Base-by-base conservation (phyloP, 2,113 vertebrate genomes). In the Peromyscus leucopus region DNA sequence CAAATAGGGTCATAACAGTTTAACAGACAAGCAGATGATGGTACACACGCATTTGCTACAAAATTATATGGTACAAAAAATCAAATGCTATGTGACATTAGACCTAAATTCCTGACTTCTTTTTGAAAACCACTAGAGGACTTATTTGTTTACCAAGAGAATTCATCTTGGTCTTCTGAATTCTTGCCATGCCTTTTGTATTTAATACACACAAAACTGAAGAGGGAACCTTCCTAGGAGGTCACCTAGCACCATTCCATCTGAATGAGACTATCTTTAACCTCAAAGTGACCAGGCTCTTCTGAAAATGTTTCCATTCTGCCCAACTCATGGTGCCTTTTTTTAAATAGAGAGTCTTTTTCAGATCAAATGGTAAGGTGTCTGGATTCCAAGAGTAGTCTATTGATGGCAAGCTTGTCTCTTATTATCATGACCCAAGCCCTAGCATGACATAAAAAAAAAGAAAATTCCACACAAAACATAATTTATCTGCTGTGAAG, bases 81-180 rank as follows among this genome's bases (percentile, higher is more conserved):
- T 65, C 31, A 89, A 94, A 91, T 65, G 55, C 5, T 89, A 24
- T 8, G 36, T 11, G 16, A 61, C 8, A 65, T 91, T n/a, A 78
- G 10, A 89, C 89, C 1, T 59, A 72, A 93, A 59, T 55, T 86
- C 9, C 28, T 82, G 17, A 93, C 51, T 84, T 46, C 42, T 63
- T 79, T 96, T 74, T 93, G 31, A 90, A 95, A 93, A 87, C 22
- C 36, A n/a, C 4, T 63, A 39, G 69, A 51, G 11, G 13, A 75
- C 7, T 80, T 95, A 86, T 33, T 63, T 95, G n/a, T 51, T 83
- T 71, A 65, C 8, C 87, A 93, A 84, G n/a, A 84, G 71, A 59
- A 69, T 13, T 79, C 69, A 74, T 55, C 46, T 96, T 74, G 59
- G 8, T 57, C 67, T 94, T 71, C 36, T 51, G 79, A 92, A 69